Conservation (phyloP, 92 coral and sea anemone species). For the Paramuricea clavata region DNA sequence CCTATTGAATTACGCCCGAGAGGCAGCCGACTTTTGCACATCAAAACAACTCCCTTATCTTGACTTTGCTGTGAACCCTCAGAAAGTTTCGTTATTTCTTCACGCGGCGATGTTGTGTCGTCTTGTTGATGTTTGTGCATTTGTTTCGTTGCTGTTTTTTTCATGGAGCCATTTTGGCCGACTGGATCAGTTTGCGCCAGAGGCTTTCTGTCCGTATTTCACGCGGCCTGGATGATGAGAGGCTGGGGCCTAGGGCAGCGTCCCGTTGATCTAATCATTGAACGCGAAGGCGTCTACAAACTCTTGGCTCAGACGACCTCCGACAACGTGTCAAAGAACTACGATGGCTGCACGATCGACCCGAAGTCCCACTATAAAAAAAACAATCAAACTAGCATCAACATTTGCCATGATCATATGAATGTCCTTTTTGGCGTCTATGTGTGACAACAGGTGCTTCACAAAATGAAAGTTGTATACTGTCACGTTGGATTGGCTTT, state of each 20-base stretch:
- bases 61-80: conserved; percentile 89
- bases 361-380: conserved; percentile 96
- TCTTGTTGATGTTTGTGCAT: no score
- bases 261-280: conserved; percentile 86
- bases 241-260: conserved; percentile 92
- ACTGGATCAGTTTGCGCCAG: conserved; percentile 99
- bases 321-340: conserved; percentile 87
- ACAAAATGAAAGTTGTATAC: no score
- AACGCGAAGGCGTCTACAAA: conserved; percentile 86
- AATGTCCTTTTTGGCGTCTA: no score
- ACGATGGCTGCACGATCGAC: conserved; percentile 77
- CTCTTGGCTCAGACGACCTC: conserved; percentile 96
- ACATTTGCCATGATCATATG: no score
- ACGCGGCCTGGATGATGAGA: conserved; percentile 97
- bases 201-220: conserved; percentile 92
- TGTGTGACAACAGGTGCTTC: no score
- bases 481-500: no score
- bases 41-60: conserved; percentile 83
- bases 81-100: conserved; percentile 93
- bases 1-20: conserved; percentile 84
- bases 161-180: conserved; percentile 99
- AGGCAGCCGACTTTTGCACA: conserved; percentile 95
- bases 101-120: conserved; percentile 93
- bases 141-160: no score
- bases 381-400: no score